Percentiles rank a stretch among this genome's conserved stretches.
Evolutionary conservation across 2,888 invertebrate genomes (phyloP).

Genomic region (Ametastegia equiseti): DNA sequence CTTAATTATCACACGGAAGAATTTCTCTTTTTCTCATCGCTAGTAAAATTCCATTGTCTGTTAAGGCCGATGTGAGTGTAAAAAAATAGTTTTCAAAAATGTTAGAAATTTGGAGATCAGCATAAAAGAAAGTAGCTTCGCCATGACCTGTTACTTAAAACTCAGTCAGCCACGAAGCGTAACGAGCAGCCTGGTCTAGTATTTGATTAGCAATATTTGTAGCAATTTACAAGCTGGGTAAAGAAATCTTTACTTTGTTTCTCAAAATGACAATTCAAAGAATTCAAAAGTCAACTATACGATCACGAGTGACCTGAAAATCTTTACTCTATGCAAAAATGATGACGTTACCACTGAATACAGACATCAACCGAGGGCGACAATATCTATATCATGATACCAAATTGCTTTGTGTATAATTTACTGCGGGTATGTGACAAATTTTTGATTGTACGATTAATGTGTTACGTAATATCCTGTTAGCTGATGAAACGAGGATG

Average conservation of each 20-base stretch:
- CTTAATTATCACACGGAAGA: neutral
- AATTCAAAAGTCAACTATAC: neutral
- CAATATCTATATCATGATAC: neutral
- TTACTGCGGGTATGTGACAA: neutral
- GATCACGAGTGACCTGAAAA: neutral
- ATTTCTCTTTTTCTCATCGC: conserved; percentile 3
- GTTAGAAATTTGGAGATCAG: conserved; percentile 15
- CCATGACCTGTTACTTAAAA: neutral
- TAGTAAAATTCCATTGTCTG: neutral
- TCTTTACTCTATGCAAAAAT: neutral
- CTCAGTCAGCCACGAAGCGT: neutral
- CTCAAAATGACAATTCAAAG: neutral
- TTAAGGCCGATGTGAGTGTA: neutral
- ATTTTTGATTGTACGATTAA: conserved; percentile 1
- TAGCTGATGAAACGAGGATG: neutral
- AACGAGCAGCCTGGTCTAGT: neutral
- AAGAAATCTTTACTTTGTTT: neutral
- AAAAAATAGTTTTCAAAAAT: neutral
- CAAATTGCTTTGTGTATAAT: neutral
- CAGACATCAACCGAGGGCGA: neutral
- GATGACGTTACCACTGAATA: neutral
- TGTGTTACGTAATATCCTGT: conserved; percentile 25
- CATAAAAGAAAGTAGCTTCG: conserved; percentile 28
- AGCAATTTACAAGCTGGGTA: neutral
- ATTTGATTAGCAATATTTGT: conserved; percentile 4